phyloP scores from a whole-genome alignment of 1,140 invertebrate species.

The Sycophaga agraensis region DNA sequence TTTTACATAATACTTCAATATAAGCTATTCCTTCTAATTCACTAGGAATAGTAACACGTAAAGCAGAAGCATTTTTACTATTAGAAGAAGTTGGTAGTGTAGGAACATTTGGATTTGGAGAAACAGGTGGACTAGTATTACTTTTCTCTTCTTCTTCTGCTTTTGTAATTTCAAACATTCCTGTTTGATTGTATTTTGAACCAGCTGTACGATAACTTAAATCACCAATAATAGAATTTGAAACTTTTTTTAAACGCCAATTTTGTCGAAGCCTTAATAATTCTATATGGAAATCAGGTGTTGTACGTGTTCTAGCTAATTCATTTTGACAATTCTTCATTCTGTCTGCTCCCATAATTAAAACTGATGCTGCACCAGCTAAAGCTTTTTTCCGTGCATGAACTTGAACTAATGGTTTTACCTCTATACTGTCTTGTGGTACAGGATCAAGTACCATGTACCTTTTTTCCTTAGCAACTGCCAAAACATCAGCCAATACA shows the following conservation, averaged over 20 bases:
- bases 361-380: slow-evolving; percentile 76
- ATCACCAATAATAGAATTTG: slow-evolving; percentile 93
- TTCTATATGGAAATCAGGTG: slow-evolving; percentile 91
- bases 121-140: slow-evolving; percentile 60
- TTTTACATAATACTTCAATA: slow-evolving; percentile 91
- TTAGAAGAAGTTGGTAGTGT: slow-evolving; percentile 36
- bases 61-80: slow-evolving; percentile 70
- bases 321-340: slow-evolving; percentile 79
- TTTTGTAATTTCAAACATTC: slow-evolving; percentile 95
- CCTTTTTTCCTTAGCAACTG: slow-evolving; percentile 88
- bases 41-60: slow-evolving; percentile 88
- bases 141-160: slow-evolving; percentile 77
- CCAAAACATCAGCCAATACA: slow-evolving; percentile 89
- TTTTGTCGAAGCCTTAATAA: slow-evolving; percentile 85
- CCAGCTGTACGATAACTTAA: slow-evolving; percentile 92
- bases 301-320: slow-evolving; percentile 70
- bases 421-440: slow-evolving; percentile 79
- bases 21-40: slow-evolving; percentile 94
- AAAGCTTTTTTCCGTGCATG: slow-evolving; percentile 92
- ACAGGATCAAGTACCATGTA: slow-evolving; percentile 95
- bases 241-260: slow-evolving; percentile 94
- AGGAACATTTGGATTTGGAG: slow-evolving; percentile 46
- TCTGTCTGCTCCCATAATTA: slow-evolving; percentile 83
- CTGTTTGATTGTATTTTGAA: slow-evolving; percentile 89
- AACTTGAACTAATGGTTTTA: slow-evolving; percentile 83